Conservation (phyloP, 2,113 vertebrate genomes). For the Callospermophilus lateralis region DNA sequence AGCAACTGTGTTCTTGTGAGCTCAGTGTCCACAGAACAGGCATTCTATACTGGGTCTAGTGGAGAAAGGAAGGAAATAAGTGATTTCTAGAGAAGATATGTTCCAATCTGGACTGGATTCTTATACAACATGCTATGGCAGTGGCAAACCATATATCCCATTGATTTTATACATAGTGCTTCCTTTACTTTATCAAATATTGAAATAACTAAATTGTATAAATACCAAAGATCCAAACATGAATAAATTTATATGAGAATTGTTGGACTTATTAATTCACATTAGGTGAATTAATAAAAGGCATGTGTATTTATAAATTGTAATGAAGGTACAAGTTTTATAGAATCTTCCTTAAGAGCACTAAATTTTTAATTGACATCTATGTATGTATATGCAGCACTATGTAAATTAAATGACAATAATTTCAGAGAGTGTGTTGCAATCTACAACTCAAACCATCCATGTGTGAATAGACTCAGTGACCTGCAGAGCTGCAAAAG, state of each 20-base stretch:
- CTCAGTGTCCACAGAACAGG: too few relatives aligned
- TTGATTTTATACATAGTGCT: neutral
- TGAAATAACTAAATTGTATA: neutral
- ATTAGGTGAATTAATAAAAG: neutral
- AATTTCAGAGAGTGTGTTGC: neutral
- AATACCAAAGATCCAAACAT: neutral
- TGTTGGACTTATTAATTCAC: neutral
- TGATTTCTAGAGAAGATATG: neutral
- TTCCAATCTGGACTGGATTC: neutral
- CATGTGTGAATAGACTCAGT: neutral
- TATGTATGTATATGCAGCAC: neutral
- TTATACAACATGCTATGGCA: neutral
- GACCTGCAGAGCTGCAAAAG: neutral
- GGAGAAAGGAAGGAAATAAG: neutral
- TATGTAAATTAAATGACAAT: neutral
- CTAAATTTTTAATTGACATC: neutral
- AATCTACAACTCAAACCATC: neutral
- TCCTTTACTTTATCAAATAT: neutral
- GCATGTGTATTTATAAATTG: neutral
- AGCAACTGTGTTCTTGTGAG: too few relatives aligned
- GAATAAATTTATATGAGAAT: neutral
- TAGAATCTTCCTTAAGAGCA: neutral
- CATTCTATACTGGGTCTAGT: too few relatives aligned
- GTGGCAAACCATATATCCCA: neutral
- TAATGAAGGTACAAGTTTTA: neutral